Conservation (phyloP, 2,888 invertebrate genomes). For the Protonemura montana region DNA sequence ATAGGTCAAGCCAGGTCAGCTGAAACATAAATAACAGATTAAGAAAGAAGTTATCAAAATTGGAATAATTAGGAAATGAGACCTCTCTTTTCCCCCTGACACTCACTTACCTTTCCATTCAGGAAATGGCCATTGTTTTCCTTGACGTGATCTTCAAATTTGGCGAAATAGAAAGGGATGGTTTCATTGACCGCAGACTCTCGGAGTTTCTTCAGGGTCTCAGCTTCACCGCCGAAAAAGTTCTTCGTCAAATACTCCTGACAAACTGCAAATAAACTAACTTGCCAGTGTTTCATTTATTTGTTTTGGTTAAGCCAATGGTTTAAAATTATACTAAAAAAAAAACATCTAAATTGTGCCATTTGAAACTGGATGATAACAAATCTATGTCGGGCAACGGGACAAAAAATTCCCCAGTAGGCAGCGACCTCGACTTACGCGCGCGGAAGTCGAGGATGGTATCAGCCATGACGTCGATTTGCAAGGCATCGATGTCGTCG, state of each 20-base stretch:
- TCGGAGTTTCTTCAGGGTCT: background rate
- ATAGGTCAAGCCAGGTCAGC: slow-evolving; percentile 69
- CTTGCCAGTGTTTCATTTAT: no score
- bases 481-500: slow-evolving; percentile 65
- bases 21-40: background rate
- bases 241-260: background rate
- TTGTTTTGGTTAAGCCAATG: no score
- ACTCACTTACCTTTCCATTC: slow-evolving; percentile 18
- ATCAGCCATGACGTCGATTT: slow-evolving; percentile 69
- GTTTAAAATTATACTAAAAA: no score
- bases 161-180: slow-evolving; percentile 13
- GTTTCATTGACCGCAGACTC: background rate
- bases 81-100: no score
- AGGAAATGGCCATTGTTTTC: slow-evolving; percentile 16
- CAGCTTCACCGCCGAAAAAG: background rate
- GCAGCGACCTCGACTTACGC: background rate
- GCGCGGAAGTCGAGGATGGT: slow-evolving; percentile 65
- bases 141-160: background rate
- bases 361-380: no score
- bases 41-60: background rate
- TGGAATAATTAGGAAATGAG: no score
- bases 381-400: no score
- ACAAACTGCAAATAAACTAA: background rate
- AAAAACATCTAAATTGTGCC: no score
- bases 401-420: no score